phyloP scores from a whole-genome alignment of 2,797 vertebrate genomes.

The Sciurus vulgaris region DNA sequence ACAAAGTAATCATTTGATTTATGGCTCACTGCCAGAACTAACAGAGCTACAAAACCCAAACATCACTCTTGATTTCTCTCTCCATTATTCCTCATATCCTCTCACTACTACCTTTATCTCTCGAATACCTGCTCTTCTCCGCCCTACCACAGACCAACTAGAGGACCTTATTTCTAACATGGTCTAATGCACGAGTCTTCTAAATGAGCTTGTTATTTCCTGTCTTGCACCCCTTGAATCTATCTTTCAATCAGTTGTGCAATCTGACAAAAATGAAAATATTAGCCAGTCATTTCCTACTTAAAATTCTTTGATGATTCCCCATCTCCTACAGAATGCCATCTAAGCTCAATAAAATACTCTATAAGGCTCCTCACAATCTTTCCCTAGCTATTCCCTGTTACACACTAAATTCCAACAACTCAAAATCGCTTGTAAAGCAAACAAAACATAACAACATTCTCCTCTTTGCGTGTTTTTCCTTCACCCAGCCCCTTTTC shows the following conservation, averaged over 20 bases:
- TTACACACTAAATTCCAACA: conserved; percentile 27
- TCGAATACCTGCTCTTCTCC: background rate
- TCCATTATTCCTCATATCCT: background rate
- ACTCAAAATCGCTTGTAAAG: background rate
- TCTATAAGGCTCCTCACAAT: background rate
- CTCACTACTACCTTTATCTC: background rate
- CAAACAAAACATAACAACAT: background rate
- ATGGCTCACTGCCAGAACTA: conserved; percentile 29
- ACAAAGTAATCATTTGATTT: background rate
- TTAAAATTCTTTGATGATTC: conserved; percentile 60
- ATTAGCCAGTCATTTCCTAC: conserved; percentile 22
- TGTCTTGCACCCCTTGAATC: background rate
- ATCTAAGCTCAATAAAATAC: conserved; percentile 37
- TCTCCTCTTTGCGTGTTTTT: background rate
- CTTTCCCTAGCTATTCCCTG: background rate
- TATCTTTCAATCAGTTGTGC: conserved; percentile 20
- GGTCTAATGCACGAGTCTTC: background rate
- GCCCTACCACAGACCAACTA: background rate
- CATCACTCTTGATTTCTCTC: conserved; percentile 2
- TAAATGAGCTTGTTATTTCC: conserved; percentile 12
- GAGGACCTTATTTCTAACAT: background rate
- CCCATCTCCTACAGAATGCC: background rate
- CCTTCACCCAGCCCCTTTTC: background rate
- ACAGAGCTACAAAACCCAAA: conserved; percentile 33
- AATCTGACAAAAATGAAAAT: conserved; percentile 53